phyloP scores from a whole-genome alignment of 2,888 invertebrate genomes.

The Hermaeophaga mercurialis region DNA sequence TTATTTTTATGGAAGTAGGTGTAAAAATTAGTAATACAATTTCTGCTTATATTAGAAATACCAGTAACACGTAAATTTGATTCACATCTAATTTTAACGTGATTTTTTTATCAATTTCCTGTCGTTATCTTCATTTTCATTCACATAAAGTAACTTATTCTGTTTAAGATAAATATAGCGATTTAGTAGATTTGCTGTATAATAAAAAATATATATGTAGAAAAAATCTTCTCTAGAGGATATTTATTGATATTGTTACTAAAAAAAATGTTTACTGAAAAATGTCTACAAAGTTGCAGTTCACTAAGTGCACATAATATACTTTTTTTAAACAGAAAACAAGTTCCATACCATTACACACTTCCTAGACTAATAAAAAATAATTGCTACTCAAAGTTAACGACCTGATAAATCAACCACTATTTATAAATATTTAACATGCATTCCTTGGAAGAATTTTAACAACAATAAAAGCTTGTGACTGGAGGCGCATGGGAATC shows the following conservation, averaged over 20 bases:
- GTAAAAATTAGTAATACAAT: too few species aligned
- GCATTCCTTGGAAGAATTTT: conserved; percentile 12
- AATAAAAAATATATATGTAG: not conserved
- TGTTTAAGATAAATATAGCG: not conserved
- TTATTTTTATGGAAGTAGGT: too few species aligned
- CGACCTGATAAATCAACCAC: conserved; percentile 22
- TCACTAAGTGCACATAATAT: conserved; percentile 1
- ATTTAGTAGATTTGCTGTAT: not conserved
- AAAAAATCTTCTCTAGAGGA: too few species aligned
- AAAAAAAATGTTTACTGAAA: too few species aligned
- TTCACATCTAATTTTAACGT: conserved; percentile 3
- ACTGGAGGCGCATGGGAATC: not conserved
- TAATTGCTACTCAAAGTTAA: conserved; percentile 25
- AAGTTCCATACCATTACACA: conserved; percentile 21
- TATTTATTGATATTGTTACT: too few species aligned
- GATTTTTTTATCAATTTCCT: conserved; percentile 2
- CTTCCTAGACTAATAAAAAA: conserved; percentile 16
- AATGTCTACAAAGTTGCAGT: not conserved
- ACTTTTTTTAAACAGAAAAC: conserved; percentile 7
- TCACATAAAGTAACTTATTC: not conserved
- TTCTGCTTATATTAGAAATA: too few species aligned
- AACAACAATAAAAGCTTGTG: not conserved
- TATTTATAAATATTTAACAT: conserved; percentile 25
- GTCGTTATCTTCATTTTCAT: not conserved
- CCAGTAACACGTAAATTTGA: not conserved